These are phyloP conservation scores for Drosophila nr. fundita DNA, from an alignment of 2,888 invertebrate genomes.

Conservation along the genomic window DNA sequence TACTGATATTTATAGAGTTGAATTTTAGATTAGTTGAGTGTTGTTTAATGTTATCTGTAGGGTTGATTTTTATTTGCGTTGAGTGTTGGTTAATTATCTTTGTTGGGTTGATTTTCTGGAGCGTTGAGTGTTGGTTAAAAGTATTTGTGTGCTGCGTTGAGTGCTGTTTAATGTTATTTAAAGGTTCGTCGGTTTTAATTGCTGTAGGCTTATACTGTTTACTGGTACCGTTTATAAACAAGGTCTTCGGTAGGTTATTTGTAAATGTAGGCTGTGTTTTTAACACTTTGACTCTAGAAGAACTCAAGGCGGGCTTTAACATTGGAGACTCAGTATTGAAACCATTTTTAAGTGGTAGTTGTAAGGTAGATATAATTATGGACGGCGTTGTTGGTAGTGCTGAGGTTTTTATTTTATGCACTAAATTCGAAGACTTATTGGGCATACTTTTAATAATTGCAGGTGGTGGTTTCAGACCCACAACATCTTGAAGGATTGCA, in stretches of 20 bases:
- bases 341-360: not conserved
- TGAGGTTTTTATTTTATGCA: not conserved
- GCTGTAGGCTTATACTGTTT: not conserved
- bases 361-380: not conserved
- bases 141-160: not conserved
- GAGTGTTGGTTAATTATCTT: not conserved
- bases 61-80: not conserved
- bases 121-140: not conserved
- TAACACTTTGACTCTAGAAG: not conserved
- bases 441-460: not conserved
- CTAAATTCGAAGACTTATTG: not conserved
- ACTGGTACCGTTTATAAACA: not conserved
- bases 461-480: slow-evolving; percentile 8
- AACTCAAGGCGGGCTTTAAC: not conserved
- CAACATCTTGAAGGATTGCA: slow-evolving; percentile 1
- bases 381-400: not conserved
- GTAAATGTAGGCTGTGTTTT: not conserved
- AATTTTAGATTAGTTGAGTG: not conserved
- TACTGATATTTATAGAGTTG: not conserved
- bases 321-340: not conserved
- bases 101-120: not conserved
- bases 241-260: not conserved
- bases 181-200: not conserved
- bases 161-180: not conserved
- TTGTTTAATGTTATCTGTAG: not conserved